Evolutionary conservation across 2,797 vertebrate species (phyloP), one percentile per base, ranked within the genome.

Genomic region (Meriones psammophilus): DNA sequence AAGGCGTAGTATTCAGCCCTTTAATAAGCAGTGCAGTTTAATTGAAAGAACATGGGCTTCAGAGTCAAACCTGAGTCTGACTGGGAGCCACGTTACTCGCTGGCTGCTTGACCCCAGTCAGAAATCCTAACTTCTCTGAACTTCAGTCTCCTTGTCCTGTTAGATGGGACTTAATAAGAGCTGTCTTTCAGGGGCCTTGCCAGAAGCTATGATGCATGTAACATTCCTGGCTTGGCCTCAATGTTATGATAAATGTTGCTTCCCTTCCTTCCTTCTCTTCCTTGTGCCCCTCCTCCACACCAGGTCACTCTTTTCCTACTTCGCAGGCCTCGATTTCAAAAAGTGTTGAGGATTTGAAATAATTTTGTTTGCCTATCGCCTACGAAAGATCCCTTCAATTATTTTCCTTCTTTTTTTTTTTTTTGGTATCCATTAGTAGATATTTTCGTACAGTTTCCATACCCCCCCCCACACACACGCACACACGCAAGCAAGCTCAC

Each of bases 21-120:
- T 96, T 92, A 89, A 92, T 95, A 96, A 96, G 93, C 79, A 89
- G 60, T 39, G 0, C 79, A 88, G 83, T 79, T 26, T 94, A 95
- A 97, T 89, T 97, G 92, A 94, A 97, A 97, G 90, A 96, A 93
- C 8, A 80, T 94, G 96, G 94, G 68, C 94, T 96, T 93, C 93
- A 69, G 92, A 76, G 92, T 92, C 46, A 94, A 91, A 89, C 92
- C 78, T 84, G 78, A 68, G 36, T 68, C 91, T 86, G 92, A 88
- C 77, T 87, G 28, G 68, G 79, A n/a, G 88, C 93, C 68, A 0
- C 22, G 28, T 73, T 50, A 46, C 69, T 94, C 89, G 50, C 78
- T 66, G 56, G 87, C 79, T 93, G 39, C 94, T 71, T 87, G 89
- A 91, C 89, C 64, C 64, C 50, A 42, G 83, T 30, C 18, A 33